phyloP scores from a whole-genome alignment of 1,140 invertebrate species.

The Platorchestia sp. region DNA sequence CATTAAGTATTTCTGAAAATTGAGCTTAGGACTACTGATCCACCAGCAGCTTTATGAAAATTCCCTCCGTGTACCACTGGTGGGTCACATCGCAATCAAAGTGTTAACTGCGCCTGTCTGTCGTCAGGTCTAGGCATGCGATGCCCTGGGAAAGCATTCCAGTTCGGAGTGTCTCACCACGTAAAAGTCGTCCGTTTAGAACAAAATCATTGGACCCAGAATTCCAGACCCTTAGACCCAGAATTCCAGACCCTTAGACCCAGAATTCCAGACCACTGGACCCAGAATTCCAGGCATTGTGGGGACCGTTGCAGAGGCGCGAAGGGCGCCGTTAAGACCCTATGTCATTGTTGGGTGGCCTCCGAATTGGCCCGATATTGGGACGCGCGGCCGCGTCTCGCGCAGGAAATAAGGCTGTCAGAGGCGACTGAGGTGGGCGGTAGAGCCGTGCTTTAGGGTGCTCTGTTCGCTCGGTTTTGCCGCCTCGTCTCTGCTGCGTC shows the following conservation, averaged over 20 bases:
- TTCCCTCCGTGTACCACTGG: too few relatives aligned
- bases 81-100: background rate
- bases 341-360: background rate
- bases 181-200: background rate
- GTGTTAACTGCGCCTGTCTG: background rate
- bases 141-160: background rate
- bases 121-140: background rate
- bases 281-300: background rate
- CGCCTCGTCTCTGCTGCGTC: background rate
- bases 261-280: background rate
- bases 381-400: background rate
- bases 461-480: background rate
- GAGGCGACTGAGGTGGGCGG: background rate
- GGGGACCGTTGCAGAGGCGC: background rate
- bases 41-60: background rate
- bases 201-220: background rate
- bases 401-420: conserved; percentile 48
- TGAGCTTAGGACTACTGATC: too few relatives aligned
- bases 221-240: background rate
- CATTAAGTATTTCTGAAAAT: too few relatives aligned
- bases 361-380: background rate
- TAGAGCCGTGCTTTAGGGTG: background rate
- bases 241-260: background rate
- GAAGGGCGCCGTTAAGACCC: background rate
- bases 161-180: background rate